phyloP scores from a whole-genome alignment of 2,888 invertebrate species.

The Netelia melanura region DNA sequence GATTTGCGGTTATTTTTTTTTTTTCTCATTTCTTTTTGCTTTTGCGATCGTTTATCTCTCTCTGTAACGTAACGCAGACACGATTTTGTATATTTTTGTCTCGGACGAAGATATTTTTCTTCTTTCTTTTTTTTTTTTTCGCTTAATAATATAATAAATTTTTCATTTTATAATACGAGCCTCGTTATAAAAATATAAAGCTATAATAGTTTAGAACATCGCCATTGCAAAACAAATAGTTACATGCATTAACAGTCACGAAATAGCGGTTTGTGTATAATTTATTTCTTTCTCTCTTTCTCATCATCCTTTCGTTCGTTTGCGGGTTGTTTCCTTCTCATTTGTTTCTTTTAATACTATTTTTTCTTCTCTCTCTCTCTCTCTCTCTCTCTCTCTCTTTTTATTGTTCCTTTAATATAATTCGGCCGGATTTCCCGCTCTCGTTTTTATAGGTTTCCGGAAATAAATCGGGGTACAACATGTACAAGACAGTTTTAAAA shows the following conservation, averaged over 20 bases:
- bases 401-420: not conserved
- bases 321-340: not conserved
- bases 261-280: slow-evolving; percentile 52
- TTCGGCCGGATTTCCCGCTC: not conserved
- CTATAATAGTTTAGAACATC: slow-evolving; percentile 62
- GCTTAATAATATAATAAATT: not conserved
- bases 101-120: not conserved
- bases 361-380: slow-evolving; percentile 3
- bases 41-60: not conserved
- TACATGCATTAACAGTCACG: slow-evolving; percentile 67
- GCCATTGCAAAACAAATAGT: slow-evolving; percentile 66
- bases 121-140: not conserved
- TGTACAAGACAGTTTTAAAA: slow-evolving; percentile 80
- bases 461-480: slow-evolving; percentile 78
- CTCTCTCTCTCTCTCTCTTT: not conserved
- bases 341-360: not conserved
- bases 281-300: slow-evolving; percentile 13
- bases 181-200: slow-evolving; percentile 66
- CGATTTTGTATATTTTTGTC: slow-evolving; percentile 2
- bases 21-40: not conserved
- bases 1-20: slow-evolving; percentile 7
- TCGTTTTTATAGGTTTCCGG: slow-evolving; percentile 68
- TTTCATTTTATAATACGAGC: slow-evolving; percentile 46
- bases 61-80: slow-evolving; percentile 24
- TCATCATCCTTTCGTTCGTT: not conserved